Percentiles rank a stretch among this genome's conserved stretches.
Conservation (phyloP, 2,113 vertebrate species). For the Eudyptes chrysolophus region DNA sequence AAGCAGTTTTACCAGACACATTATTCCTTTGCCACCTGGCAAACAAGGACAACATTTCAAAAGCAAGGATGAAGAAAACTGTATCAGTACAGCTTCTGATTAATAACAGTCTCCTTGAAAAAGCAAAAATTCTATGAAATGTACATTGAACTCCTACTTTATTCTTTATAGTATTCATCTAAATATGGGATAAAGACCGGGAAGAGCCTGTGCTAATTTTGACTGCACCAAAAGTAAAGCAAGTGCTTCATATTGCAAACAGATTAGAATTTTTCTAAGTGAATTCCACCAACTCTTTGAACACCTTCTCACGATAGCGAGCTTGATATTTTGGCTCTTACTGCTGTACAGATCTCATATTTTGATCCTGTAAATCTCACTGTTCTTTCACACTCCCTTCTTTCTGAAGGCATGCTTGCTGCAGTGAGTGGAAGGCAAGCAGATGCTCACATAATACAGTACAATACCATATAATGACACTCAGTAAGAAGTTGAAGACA, state of each 20-base stretch:
- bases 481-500: background rate
- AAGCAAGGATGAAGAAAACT: background rate
- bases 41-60: background rate
- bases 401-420: background rate
- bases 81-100: background rate
- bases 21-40: background rate
- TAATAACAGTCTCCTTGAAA: background rate
- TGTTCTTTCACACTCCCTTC: background rate
- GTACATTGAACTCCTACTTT: background rate
- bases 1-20: background rate
- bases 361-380: background rate
- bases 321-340: background rate
- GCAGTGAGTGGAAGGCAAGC: background rate
- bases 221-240: background rate
- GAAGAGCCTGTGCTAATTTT: background rate
- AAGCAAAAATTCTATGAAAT: background rate
- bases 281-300: background rate
- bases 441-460: background rate
- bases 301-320: background rate
- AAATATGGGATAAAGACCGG: background rate
- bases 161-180: background rate
- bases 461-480: background rate
- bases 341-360: rapidly evolving
- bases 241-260: background rate
- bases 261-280: background rate